Evolutionary conservation across 2,888 invertebrate genomes (phyloP).

Genomic region (Ethmia dodecea): DNA sequence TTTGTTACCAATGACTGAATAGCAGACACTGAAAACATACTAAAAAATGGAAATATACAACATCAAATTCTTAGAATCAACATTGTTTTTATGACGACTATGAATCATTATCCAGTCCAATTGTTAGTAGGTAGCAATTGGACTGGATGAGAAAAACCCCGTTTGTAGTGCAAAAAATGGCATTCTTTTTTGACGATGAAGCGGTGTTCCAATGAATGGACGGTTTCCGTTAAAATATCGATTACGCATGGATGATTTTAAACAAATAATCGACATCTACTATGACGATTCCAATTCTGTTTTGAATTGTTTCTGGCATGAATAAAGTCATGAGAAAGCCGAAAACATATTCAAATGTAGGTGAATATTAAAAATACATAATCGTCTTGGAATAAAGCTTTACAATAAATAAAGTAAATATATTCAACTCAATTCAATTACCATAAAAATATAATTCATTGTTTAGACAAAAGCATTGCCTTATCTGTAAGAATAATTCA

Average conservation of each 20-base stretch:
- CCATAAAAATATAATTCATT: constrained; percentile 33
- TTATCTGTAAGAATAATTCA: constrained; percentile 57
- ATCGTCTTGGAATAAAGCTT: too few species aligned
- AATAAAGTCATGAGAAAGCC: too few species aligned
- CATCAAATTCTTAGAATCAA: neutral
- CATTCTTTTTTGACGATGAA: constrained; percentile 10
- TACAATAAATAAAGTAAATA: too few species aligned
- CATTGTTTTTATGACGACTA: neutral
- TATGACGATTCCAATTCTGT: too few species aligned
- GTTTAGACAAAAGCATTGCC: constrained; percentile 46
- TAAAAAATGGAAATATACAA: constrained; percentile 28
- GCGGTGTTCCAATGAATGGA: constrained; percentile 16
- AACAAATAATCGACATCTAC: too few species aligned
- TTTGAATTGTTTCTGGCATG: too few species aligned
- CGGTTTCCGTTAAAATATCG: constrained; percentile 19
- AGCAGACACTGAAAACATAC: constrained; percentile 29
- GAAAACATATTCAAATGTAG: too few species aligned
- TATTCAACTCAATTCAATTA: neutral
- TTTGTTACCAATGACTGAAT: constrained; percentile 21
- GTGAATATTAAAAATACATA: too few species aligned
- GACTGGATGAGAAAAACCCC: constrained; percentile 12
- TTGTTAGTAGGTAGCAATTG: neutral
- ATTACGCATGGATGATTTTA: constrained; percentile 22
- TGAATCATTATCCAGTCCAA: too few species aligned
- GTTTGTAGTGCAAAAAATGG: constrained; percentile 10